Conservation (phyloP, 2,797 vertebrate species). For the Alca torda region DNA sequence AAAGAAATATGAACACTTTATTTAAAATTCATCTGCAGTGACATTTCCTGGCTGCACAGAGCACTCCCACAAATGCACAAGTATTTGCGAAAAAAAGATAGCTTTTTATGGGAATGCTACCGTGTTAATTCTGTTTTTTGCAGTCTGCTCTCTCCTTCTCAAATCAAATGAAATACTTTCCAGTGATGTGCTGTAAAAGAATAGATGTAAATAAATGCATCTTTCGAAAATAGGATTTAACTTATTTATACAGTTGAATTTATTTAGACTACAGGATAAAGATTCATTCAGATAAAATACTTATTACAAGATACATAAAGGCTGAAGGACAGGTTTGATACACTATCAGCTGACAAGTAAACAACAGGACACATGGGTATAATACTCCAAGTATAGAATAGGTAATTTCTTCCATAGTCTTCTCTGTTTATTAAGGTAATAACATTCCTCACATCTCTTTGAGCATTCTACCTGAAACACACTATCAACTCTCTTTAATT, state of each 20-base stretch:
- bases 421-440: not conserved
- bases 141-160: not conserved
- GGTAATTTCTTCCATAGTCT: not conserved
- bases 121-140: constrained; percentile 64
- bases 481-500: not conserved
- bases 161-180: constrained; percentile 32
- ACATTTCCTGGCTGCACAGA: constrained; percentile 72
- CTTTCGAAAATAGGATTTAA: constrained; percentile 38
- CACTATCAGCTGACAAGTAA: not conserved
- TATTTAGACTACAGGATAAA: constrained; percentile 39
- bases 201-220: constrained; percentile 48
- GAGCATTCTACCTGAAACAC: not conserved
- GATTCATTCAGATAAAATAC: constrained; percentile 51
- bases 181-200: not conserved
- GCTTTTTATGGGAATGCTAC: constrained; percentile 54
- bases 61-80: constrained; percentile 65
- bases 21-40: constrained; percentile 79
- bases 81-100: constrained; percentile 62
- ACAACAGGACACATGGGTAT: not conserved
- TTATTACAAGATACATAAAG: constrained; percentile 22
- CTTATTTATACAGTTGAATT: constrained; percentile 40
- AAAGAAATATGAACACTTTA: constrained; percentile 78
- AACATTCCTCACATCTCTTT: not conserved
- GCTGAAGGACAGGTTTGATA: constrained; percentile 32
- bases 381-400: not conserved